phyloP scores from a whole-genome alignment of 2,888 invertebrate genomes.

The Lasius platythorax region DNA sequence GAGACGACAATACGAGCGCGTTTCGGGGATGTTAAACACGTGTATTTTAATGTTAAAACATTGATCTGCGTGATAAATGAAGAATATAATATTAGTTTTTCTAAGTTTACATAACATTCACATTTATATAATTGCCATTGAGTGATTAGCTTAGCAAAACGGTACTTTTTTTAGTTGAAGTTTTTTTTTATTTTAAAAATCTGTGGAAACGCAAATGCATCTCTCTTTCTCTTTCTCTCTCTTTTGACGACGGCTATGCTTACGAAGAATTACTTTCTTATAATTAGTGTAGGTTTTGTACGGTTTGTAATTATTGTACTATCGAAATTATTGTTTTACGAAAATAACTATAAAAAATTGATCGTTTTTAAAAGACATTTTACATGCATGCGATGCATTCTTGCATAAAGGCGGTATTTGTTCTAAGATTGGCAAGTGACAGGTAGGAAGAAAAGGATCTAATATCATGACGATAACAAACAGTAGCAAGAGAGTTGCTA shows the following conservation, averaged over 20 bases:
- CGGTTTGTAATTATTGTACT: slow-evolving; percentile 12
- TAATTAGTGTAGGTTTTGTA: slow-evolving; percentile 29
- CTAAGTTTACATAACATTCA: neutral
- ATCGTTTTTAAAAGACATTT: slow-evolving; percentile 7
- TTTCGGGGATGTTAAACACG: slow-evolving; percentile 21
- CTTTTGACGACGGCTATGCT: neutral
- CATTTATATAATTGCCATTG: neutral
- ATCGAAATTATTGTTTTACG: slow-evolving; percentile 23
- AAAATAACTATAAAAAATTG: slow-evolving; percentile 20
- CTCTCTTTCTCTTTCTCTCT: neutral
- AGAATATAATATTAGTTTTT: neutral
- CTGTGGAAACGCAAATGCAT: too few species aligned
- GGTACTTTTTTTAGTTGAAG: neutral
- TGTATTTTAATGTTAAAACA: slow-evolving; percentile 45
- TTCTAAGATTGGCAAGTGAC: too few species aligned
- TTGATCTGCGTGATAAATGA: neutral
- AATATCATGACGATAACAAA: too few species aligned
- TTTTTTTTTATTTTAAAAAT: neutral
- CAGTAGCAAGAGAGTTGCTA: too few species aligned
- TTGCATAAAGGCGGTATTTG: slow-evolving; percentile 29
- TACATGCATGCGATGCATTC: slow-evolving; percentile 54
- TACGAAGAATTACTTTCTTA: slow-evolving; percentile 30
- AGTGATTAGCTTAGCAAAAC: neutral
- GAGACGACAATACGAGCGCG: slow-evolving; percentile 37
- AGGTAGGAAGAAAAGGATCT: too few species aligned